Evolutionary conservation across 2,113 vertebrate species (phyloP).

Genomic region (Chlamydotis undulata): DNA sequence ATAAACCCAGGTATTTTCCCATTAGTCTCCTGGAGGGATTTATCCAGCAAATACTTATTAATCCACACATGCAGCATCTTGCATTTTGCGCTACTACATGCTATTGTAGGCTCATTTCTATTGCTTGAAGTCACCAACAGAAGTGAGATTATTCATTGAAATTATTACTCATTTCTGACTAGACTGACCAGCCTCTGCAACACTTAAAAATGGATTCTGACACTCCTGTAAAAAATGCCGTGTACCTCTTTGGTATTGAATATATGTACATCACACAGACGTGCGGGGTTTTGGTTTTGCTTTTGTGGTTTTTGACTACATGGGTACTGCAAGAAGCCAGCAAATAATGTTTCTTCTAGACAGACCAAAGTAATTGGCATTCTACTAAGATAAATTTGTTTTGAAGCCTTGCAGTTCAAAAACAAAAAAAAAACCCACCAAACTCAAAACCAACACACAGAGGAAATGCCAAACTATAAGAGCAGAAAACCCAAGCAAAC

Average conservation of each 20-base stretch:
- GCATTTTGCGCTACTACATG: neutral
- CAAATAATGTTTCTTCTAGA: neutral
- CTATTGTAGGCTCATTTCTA: neutral
- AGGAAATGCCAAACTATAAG: neutral
- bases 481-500: neutral
- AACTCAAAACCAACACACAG: neutral
- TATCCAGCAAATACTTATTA: neutral
- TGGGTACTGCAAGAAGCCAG: neutral
- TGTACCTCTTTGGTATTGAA: neutral
- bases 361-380: neutral
- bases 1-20: neutral
- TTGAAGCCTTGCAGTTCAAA: neutral
- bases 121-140: neutral
- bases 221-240: neutral
- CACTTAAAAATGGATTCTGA: neutral
- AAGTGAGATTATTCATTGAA: neutral
- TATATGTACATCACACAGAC: neutral
- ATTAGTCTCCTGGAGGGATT: neutral
- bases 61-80: neutral
- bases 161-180: neutral
- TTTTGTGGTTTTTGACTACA: neutral
- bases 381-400: neutral
- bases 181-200: neutral
- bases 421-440: neutral
- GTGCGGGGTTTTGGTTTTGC: fast-evolving